Evolutionary conservation across 2,113 vertebrate genomes (phyloP), one percentile per base, ranked within the genome.

Genomic region (Sus scrofa): DNA sequence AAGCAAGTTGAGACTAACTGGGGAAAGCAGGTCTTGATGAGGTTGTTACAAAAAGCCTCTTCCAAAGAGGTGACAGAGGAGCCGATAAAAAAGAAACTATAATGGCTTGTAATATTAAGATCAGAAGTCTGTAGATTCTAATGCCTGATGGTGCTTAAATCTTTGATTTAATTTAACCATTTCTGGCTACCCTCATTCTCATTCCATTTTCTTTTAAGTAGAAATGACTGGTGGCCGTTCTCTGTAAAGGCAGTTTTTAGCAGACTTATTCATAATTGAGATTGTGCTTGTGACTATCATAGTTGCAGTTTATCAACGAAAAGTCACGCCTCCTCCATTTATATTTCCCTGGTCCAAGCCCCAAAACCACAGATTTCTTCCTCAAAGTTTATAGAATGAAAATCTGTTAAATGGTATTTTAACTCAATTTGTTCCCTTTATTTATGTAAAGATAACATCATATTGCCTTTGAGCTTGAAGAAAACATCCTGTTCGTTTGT

Each of bases 301-400:
- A 86, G 67, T 82, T 87, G 34, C 18, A 82, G 18, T 82, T 88
- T 60, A 39, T 87, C 74, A 95, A 87, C 19, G 58, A 81, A 67
- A 60, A 77, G 32, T 52, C 52, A 22, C 88, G 58, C 26, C 60
- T 34, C n/a, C 27, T 60, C 52, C n/a, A 39, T 68, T 88, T 95
- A 15, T 68, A 67, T 60, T 86, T 86, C 44, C 82, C 56, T 71
- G 14, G 27, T 24, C 73, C 11, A 44, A 81, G 78, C 50, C 52
- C 60, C 27, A 92, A 60, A 75, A 83, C 50, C 67, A 60, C 30
- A 88, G 32, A 83, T 73, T 83, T 92, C 26, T 67, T 67, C 34
- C 37, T 58, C 58, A 83, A 75, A 22, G 30, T 78, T 50, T 77
- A 34, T 26, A 30, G n/a, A 58, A 52, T 67, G 22, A 89, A 89